phyloP scores from a whole-genome alignment of 2,113 vertebrate genomes.

The Numenius arquata region DNA sequence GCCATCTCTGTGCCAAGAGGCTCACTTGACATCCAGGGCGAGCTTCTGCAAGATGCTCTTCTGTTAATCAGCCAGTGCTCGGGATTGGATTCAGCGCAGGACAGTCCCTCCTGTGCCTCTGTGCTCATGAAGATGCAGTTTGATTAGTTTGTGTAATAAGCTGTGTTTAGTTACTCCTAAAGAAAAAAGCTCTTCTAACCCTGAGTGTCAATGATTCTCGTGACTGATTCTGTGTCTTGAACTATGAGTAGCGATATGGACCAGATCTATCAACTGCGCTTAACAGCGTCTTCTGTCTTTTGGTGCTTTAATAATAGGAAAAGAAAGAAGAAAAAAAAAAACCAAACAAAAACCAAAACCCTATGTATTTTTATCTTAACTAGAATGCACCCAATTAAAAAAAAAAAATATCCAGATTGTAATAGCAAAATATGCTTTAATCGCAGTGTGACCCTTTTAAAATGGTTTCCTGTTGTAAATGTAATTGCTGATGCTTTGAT shows the following conservation, averaged over 20 bases:
- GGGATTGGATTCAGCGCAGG: fast-evolving
- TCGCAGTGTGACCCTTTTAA: neutral
- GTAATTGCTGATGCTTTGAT: conserved; percentile 40
- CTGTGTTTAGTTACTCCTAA: neutral
- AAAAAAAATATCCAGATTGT: neutral
- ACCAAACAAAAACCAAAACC: too few species aligned
- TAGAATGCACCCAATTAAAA: conserved; percentile 16
- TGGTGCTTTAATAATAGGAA: neutral
- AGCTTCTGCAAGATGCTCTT: neutral
- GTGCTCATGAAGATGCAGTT: neutral
- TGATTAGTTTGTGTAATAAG: neutral
- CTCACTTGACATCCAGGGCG: neutral
- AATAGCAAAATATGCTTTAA: conserved; percentile 10
- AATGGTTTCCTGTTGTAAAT: neutral
- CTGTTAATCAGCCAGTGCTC: neutral
- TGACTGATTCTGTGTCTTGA: neutral
- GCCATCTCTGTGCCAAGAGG: neutral
- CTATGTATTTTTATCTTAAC: neutral
- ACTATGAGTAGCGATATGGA: neutral
- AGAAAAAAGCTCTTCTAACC: neutral
- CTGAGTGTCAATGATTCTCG: neutral
- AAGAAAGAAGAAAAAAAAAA: neutral
- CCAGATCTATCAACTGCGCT: neutral
- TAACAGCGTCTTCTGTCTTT: neutral
- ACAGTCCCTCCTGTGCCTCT: neutral